phyloP scores from a whole-genome alignment of 2,797 vertebrate genomes.

The Melanotaenia parkinsoni region DNA sequence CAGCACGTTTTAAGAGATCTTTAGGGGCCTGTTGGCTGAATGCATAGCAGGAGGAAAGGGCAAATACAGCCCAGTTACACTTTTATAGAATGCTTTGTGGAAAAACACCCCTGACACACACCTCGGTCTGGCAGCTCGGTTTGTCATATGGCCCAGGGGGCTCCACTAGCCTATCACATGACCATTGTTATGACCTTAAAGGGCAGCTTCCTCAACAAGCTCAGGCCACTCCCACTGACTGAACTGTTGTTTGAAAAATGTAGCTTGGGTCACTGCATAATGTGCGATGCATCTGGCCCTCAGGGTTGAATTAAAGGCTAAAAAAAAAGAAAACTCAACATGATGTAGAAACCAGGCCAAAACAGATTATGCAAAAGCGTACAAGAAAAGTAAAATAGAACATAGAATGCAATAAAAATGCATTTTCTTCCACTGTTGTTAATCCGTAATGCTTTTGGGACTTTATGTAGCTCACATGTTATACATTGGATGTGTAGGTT shows the following conservation, averaged over 20 bases:
- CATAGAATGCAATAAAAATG: conserved; percentile 29
- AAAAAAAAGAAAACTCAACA: conserved; percentile 13
- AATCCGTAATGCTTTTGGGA: conserved; percentile 32
- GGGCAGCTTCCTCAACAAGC: conserved; percentile 78
- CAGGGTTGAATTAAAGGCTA: conserved; percentile 35
- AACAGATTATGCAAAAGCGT: conserved; percentile 56
- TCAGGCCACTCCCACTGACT: conserved; percentile 69
- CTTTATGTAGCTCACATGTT: conserved; percentile 37
- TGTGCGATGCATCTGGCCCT: conserved; percentile 62
- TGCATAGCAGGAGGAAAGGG: conserved; percentile 83
- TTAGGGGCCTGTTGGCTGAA: conserved; percentile 86
- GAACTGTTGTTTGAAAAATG: conserved; percentile 70
- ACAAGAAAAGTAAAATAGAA: conserved; percentile 42
- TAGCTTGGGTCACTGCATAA: conserved; percentile 70
- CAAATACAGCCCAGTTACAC: conserved; percentile 86
- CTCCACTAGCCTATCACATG: conserved; percentile 77
- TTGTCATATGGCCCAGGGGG: conserved; percentile 85
- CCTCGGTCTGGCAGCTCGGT: conserved; percentile 82
- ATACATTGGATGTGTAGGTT: conserved; percentile 33
- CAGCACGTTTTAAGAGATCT: conserved; percentile 88
- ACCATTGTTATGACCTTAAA: conserved; percentile 83
- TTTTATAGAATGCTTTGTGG: conserved; percentile 89
- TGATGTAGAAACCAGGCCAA: conserved; percentile 55
- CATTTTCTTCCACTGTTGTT: conserved; percentile 26
- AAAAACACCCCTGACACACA: conserved; percentile 89